These are phyloP conservation scores for Forpus xanthops DNA, from an alignment of 2,797 vertebrate species.

Conservation along the genomic window DNA sequence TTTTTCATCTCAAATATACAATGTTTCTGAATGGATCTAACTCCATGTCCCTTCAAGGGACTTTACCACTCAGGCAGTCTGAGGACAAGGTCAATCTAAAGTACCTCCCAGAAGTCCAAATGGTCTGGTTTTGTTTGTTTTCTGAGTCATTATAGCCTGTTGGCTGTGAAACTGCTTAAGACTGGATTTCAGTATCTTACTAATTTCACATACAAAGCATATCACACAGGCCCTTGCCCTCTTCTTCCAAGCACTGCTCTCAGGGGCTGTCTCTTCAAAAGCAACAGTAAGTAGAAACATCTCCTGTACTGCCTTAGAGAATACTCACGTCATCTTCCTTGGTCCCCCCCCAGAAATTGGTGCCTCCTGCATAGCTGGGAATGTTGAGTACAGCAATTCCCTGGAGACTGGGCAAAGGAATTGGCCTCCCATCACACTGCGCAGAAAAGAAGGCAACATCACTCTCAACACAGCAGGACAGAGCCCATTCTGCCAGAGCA, in stretches of 20 bases:
- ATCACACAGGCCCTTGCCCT: background rate
- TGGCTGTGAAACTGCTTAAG: background rate
- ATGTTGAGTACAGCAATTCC: slow-evolving; percentile 97
- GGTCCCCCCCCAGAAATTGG: slow-evolving; percentile 98
- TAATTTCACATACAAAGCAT: background rate
- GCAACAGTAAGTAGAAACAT: background rate
- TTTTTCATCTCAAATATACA: background rate
- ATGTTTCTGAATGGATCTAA: background rate
- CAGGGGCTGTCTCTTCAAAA: background rate
- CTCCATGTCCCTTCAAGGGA: background rate
- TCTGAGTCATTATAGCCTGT: background rate
- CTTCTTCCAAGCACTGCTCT: background rate
- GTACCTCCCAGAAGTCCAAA: background rate
- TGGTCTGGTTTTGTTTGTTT: background rate
- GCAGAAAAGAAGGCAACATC: background rate
- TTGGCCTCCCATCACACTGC: slow-evolving; percentile 91
- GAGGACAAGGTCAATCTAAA: background rate
- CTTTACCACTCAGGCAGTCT: background rate
- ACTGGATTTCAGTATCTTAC: background rate
- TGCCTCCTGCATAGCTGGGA: slow-evolving; percentile 95
- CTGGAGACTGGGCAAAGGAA: slow-evolving; percentile 94
- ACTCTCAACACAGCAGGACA: background rate
- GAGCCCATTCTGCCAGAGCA: background rate
- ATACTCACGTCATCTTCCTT: slow-evolving; percentile 93
- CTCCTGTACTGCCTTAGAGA: background rate